Evolutionary conservation across 2,888 invertebrate genomes (phyloP).

Genomic region (Tetrapedia diversipes): DNA sequence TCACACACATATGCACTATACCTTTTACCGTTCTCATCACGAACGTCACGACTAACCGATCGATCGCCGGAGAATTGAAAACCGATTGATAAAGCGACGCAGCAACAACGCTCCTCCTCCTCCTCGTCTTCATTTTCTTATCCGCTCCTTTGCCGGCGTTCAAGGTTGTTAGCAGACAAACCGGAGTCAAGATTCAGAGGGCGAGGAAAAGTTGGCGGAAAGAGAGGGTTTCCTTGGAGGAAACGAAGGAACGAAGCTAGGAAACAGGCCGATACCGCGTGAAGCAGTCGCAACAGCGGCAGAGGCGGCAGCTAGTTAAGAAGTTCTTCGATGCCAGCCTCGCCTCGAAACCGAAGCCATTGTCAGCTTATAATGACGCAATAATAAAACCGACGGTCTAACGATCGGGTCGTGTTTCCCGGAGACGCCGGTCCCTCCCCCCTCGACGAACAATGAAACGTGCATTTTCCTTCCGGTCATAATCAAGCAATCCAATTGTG

Average conservation of each 20-base stretch:
- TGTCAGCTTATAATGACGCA: conserved; percentile 70
- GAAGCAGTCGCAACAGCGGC: conserved; percentile 18
- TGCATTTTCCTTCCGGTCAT: conserved; percentile 69
- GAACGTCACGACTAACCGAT: too few species aligned
- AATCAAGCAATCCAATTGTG: conserved; percentile 68
- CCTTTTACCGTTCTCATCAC: too few species aligned
- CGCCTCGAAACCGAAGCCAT: conserved; percentile 63
- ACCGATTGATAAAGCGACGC: neutral
- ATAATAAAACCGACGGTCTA: conserved; percentile 69
- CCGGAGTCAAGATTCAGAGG: conserved; percentile 19
- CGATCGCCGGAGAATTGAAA: neutral
- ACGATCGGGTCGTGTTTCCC: conserved; percentile 70
- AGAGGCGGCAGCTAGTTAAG: conserved; percentile 62
- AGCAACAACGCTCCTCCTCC: neutral
- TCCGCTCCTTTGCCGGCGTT: neutral
- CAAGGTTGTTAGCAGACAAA: conserved; percentile 27
- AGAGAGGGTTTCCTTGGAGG: conserved; percentile 16
- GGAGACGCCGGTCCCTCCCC: conserved; percentile 63
- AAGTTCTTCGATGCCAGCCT: conserved; percentile 63
- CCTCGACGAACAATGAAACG: conserved; percentile 64
- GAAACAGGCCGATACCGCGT: neutral
- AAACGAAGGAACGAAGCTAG: conserved; percentile 16
- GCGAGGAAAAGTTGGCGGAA: conserved; percentile 16
- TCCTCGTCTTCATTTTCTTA: too few species aligned
- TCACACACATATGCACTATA: too few species aligned